Conservation (phyloP, 2,797 vertebrate genomes). For the Pachyuromys duprasi region DNA sequence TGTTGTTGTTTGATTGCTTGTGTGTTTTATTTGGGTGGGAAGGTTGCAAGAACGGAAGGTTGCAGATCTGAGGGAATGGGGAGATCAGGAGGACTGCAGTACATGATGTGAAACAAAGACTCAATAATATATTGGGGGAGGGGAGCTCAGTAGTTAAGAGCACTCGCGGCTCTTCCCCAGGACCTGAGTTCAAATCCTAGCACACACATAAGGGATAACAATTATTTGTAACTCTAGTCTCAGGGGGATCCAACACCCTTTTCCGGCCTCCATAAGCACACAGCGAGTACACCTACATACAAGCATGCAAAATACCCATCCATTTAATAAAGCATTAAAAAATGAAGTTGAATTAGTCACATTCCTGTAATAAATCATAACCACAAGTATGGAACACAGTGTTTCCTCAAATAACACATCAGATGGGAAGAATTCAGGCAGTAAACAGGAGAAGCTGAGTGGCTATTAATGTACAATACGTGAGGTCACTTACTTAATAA, state of each 20-base stretch:
- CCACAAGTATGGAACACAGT: conserved; percentile 14
- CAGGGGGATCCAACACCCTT: background rate
- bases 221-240: background rate
- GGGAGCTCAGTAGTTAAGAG: background rate
- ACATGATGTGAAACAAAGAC: background rate
- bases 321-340: background rate
- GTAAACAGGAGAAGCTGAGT: background rate
- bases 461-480: background rate
- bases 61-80: background rate
- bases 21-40: background rate
- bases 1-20: background rate
- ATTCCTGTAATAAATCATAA: conserved; percentile 46
- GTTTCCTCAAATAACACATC: background rate
- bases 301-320: background rate
- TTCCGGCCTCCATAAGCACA: background rate
- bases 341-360: background rate
- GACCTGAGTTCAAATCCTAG: background rate
- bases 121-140: background rate
- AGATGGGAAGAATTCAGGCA: background rate
- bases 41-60: background rate
- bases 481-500: conserved; percentile 92
- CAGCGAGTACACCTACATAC: background rate
- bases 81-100: background rate
- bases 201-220: background rate
- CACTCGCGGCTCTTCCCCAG: background rate